Conservation (phyloP, 2,113 vertebrate genomes). For the Vidua macroura region DNA sequence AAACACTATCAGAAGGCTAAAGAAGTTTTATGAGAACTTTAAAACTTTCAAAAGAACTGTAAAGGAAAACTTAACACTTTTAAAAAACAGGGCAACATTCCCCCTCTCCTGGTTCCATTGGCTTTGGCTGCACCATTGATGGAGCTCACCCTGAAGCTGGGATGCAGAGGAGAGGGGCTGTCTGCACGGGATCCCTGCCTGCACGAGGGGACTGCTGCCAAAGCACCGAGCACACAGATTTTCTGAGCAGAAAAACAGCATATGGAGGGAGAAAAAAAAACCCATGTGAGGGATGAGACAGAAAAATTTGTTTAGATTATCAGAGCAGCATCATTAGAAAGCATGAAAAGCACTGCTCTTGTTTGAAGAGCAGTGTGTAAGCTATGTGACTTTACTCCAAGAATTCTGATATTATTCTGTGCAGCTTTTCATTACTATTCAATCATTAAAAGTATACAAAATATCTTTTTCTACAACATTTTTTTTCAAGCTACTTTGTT, state of each 20-base stretch:
- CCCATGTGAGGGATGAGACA: neutral
- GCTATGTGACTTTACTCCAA: neutral
- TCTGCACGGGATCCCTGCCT: neutral
- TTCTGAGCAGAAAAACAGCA: neutral
- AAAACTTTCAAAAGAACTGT: too few species aligned
- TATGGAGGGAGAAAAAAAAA: neutral
- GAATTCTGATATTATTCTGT: neutral
- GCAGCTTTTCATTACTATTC: neutral
- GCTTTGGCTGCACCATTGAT: neutral
- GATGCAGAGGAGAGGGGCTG: rapidly evolving
- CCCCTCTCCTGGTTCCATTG: neutral
- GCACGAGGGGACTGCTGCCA: neutral
- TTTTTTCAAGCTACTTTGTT: neutral
- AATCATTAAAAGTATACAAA: neutral
- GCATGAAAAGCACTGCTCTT: neutral
- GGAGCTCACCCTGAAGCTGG: neutral
- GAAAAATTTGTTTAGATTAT: neutral
- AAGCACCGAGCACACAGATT: neutral
- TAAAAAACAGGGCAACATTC: too few species aligned
- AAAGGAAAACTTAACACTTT: too few species aligned
- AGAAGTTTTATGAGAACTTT: too few species aligned
- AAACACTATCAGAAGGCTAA: too few species aligned
- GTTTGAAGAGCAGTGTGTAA: neutral
- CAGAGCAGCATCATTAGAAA: neutral
- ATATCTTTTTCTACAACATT: neutral